These are phyloP conservation scores for Aphelinus certus DNA, from an alignment of 1,140 invertebrate species.

Conservation along the genomic window DNA sequence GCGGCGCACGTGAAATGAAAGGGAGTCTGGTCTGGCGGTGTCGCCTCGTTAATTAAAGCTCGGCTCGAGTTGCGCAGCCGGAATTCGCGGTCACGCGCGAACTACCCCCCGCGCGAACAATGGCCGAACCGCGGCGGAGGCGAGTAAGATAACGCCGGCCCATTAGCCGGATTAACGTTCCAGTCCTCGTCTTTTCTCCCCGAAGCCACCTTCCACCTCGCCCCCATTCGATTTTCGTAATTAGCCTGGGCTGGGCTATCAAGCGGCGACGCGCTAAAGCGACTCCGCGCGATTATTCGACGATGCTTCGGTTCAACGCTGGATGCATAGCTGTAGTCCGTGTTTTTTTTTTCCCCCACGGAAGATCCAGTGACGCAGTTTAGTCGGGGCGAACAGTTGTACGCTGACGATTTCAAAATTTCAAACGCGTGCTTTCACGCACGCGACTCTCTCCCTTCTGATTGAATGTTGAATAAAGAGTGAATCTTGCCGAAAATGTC, in stretches of 20 bases:
- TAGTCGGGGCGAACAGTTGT: too few relatives aligned
- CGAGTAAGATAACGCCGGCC: slow-evolving; percentile 49
- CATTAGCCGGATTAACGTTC: slow-evolving; percentile 53
- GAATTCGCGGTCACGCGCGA: neutral
- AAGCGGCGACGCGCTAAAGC: neutral
- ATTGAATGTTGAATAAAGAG: too few relatives aligned
- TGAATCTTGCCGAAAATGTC: too few relatives aligned
- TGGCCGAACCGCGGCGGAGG: slow-evolving; percentile 40
- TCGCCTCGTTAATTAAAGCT: neutral
- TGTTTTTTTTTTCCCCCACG: too few relatives aligned
- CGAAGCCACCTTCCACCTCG: slow-evolving; percentile 20
- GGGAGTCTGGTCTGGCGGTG: too few relatives aligned
- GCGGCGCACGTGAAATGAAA: too few relatives aligned
- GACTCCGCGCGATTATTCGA: neutral
- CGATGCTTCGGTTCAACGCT: too few relatives aligned
- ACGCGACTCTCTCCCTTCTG: too few relatives aligned
- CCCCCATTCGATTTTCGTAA: slow-evolving; percentile 46
- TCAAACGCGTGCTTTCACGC: too few relatives aligned
- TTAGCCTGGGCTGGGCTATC: slow-evolving; percentile 37
- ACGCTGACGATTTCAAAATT: too few relatives aligned
- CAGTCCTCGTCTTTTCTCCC: slow-evolving; percentile 29
- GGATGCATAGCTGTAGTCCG: too few relatives aligned
- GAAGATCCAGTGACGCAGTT: too few relatives aligned
- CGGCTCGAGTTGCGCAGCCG: neutral
- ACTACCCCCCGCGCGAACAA: neutral